Conservation (phyloP, 1,140 invertebrate genomes). For the Bombus pascuorum region DNA sequence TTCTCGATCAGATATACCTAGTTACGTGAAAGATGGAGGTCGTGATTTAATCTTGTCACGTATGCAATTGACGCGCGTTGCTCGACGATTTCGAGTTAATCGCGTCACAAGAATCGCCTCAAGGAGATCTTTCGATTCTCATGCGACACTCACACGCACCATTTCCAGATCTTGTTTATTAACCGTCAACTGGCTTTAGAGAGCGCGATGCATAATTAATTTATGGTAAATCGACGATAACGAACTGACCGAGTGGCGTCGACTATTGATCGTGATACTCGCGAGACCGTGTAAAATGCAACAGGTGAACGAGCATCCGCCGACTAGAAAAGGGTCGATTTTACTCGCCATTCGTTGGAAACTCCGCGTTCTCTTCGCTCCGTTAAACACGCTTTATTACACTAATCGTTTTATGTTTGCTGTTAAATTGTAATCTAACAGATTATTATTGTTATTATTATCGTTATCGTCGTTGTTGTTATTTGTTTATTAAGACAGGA, state of each 20-base stretch:
- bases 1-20: not conserved
- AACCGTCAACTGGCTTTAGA: slow-evolving; percentile 16
- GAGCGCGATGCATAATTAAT: slow-evolving; percentile 78
- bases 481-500: no score
- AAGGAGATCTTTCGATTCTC: slow-evolving; percentile 21
- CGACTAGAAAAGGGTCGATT: not conserved
- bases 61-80: not conserved
- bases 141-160: not conserved
- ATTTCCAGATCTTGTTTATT: slow-evolving; percentile 45
- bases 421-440: not conserved
- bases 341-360: not conserved
- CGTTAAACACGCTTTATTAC: not conserved
- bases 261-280: slow-evolving; percentile 53
- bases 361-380: no score
- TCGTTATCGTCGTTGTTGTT: no score
- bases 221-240: slow-evolving; percentile 71
- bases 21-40: slow-evolving; percentile 12
- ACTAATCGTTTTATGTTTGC: not conserved
- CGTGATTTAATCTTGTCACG: slow-evolving; percentile 17
- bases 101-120: not conserved
- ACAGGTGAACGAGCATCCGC: slow-evolving; percentile 60
- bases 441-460: no score
- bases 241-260: slow-evolving; percentile 7
- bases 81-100: slow-evolving; percentile 34
- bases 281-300: slow-evolving; percentile 43